A percentile compares a stretch with the other conserved stretches of the same genome.
These are phyloP conservation scores for Dascyllus trimaculatus DNA, from an alignment of 2,113 vertebrate species.

Conservation along the genomic window DNA sequence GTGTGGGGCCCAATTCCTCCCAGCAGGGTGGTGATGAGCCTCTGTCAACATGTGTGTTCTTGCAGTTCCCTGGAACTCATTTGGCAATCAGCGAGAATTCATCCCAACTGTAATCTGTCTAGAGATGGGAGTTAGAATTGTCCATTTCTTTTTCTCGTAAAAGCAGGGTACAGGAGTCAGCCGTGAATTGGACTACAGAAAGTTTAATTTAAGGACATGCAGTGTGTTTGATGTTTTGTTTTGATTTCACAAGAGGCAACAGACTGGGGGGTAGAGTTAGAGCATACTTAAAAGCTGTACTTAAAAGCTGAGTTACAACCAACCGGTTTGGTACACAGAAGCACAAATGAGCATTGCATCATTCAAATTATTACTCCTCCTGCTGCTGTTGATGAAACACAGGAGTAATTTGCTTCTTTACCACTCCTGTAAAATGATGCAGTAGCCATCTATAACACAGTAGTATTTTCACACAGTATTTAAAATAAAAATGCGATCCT, in stretches of 20 bases:
- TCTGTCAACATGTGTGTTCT: neutral
- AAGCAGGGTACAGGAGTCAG: neutral
- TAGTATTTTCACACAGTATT: constrained; percentile 1
- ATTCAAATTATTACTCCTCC: neutral
- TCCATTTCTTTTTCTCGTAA: neutral
- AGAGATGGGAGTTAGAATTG: neutral
- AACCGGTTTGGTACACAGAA: neutral
- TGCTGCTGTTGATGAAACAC: neutral
- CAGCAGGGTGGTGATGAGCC: constrained; percentile 20
- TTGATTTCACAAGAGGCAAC: neutral
- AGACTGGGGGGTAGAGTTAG: neutral
- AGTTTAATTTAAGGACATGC: too few relatives aligned
- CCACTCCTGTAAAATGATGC: neutral
- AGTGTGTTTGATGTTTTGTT: too few relatives aligned
- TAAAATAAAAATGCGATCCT: constrained; percentile 10
- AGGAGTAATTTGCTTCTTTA: neutral
- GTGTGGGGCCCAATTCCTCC: neutral
- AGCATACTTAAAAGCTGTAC: too few relatives aligned
- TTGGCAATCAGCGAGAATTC: neutral
- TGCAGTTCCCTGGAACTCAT: constrained; percentile 17
- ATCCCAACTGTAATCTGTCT: constrained; percentile 19
- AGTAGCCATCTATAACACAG: neutral
- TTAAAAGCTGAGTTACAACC: neutral
- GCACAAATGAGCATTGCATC: neutral
- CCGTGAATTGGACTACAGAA: neutral